Evolutionary conservation across 2,797 vertebrate genomes (phyloP).

Genomic region (Mormyrops boulengeri): DNA sequence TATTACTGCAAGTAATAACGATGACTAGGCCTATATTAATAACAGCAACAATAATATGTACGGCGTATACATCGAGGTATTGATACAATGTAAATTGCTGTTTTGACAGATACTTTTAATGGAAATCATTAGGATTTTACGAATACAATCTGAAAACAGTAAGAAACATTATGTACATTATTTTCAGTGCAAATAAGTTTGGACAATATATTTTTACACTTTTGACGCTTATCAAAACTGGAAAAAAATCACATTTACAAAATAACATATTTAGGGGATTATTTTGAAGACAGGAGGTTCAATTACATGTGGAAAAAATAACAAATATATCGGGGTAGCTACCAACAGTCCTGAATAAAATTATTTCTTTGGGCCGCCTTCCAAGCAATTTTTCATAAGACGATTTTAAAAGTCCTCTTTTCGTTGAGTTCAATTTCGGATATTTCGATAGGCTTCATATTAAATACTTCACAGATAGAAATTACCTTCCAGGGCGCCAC

Average conservation of each 20-base stretch:
- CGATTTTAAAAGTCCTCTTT: constrained; percentile 1
- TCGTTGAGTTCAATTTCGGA: neutral
- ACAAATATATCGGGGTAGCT: constrained; percentile 30
- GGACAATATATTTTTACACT: constrained; percentile 65
- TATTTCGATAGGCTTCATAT: constrained; percentile 17
- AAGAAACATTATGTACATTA: constrained; percentile 92
- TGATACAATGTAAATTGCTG: neutral
- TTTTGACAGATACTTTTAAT: constrained; percentile 16
- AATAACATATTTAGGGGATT: constrained; percentile 45
- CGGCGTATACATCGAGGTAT: neutral
- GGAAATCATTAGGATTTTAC: constrained; percentile 6
- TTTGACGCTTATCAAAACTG: constrained; percentile 40
- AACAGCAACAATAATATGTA: neutral
- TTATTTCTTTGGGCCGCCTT: constrained; percentile 3
- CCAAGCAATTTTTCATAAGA: constrained; percentile 14
- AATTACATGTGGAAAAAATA: constrained; percentile 42
- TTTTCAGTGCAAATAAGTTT: constrained; percentile 75
- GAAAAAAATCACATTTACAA: constrained; percentile 48
- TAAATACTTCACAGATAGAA: constrained; percentile 19
- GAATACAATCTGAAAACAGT: constrained; percentile 54
- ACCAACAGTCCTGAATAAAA: constrained; percentile 34
- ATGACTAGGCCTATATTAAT: neutral
- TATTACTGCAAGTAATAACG: constrained; percentile 23
- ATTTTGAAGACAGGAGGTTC: constrained; percentile 53
- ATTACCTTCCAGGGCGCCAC: constrained; percentile 25